Conservation (phyloP, 1,140 invertebrate genomes). For the Calephelis nemesis region DNA sequence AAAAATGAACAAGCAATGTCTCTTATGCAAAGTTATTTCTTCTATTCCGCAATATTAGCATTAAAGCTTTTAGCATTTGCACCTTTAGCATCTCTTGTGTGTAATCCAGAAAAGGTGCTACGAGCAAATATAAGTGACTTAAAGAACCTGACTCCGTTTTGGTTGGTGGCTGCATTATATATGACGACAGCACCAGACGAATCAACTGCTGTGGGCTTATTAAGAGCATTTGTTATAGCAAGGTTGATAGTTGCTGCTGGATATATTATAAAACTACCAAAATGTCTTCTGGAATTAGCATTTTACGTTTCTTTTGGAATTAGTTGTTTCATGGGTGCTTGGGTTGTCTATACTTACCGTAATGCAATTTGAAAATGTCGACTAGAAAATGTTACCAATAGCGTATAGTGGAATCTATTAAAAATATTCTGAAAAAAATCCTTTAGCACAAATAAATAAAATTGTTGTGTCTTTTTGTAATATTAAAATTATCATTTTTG, state of each 20-base stretch:
- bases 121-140: constrained; percentile 50
- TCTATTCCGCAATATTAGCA: constrained; percentile 51
- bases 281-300: constrained; percentile 30
- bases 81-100: constrained; percentile 41
- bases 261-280: constrained; percentile 38
- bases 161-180: constrained; percentile 54
- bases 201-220: constrained; percentile 32
- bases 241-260: constrained; percentile 40
- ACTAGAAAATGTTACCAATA: no score
- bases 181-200: constrained; percentile 46
- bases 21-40: constrained; percentile 45
- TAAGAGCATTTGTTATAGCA: constrained; percentile 41
- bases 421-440: no score
- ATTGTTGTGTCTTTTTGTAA: no score
- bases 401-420: no score
- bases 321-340: constrained; percentile 44
- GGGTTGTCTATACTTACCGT: constrained; percentile 43
- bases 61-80: constrained; percentile 45
- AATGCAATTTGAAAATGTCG: constrained; percentile 33
- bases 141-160: constrained; percentile 54
- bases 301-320: constrained; percentile 47
- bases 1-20: no score
- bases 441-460: no score
- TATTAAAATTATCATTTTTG: no score
- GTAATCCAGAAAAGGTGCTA: constrained; percentile 42